Percentiles rank a stretch among this genome's conserved stretches.
These are phyloP conservation scores for Tautogolabrus adspersus DNA, from an alignment of 2,113 vertebrate species.

Conservation along the genomic window DNA sequence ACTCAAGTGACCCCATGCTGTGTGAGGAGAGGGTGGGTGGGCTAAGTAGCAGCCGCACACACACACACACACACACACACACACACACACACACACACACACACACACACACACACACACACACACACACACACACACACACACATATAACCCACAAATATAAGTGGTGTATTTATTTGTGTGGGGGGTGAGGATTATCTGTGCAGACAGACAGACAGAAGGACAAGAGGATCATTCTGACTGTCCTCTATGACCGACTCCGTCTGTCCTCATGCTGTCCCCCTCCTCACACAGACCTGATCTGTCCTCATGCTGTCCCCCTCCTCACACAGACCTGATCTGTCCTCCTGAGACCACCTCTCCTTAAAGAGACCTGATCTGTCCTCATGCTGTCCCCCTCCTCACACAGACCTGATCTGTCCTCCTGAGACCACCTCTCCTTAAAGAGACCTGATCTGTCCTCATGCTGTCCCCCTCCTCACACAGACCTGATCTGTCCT, in stretches of 20 bases:
- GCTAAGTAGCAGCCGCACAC: background rate
- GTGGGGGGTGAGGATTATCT: conserved; percentile 6
- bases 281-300: background rate
- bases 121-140: conserved; percentile 1
- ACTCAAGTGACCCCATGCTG: conserved; percentile 20
- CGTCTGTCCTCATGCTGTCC: too few relatives aligned
- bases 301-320: too few relatives aligned
- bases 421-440: background rate
- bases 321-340: too few relatives aligned
- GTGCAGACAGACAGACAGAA: conserved; percentile 30
- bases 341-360: too few relatives aligned
- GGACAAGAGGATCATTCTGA: conserved; percentile 12
- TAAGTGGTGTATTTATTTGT: background rate
- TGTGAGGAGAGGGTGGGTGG: conserved; percentile 13
- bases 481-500: too few relatives aligned
- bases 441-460: background rate
- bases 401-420: too few relatives aligned
- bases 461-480: too few relatives aligned
- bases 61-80: conserved; percentile 1
- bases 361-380: background rate
- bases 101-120: background rate
- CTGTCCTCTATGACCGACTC: too few relatives aligned
- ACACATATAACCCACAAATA: background rate
- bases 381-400: too few relatives aligned
- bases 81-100: background rate